A percentile compares a stretch with the other conserved stretches of the same genome.
Evolutionary conservation across 2,113 vertebrate species (phyloP).

Genomic region (Helogale parvula): DNA sequence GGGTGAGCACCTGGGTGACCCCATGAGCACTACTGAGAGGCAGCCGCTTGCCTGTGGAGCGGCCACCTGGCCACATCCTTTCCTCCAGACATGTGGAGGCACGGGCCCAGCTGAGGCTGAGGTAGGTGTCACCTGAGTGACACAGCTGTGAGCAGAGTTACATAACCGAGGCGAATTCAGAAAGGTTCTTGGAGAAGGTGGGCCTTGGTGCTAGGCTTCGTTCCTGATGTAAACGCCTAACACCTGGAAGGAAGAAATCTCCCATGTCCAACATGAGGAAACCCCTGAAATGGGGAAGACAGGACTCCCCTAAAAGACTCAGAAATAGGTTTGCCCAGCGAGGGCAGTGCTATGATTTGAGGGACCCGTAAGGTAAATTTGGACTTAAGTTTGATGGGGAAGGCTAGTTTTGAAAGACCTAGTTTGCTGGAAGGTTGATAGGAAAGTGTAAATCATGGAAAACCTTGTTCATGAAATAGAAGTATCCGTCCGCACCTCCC

Average conservation of each 20-base stretch:
- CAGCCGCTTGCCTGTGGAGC: no score
- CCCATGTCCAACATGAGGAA: background rate
- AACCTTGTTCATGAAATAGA: background rate
- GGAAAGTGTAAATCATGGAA: background rate
- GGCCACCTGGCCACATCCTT: background rate
- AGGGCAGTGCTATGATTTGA: background rate
- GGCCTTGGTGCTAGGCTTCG: background rate
- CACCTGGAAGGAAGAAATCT: background rate
- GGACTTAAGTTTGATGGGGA: background rate
- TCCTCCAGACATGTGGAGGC: background rate
- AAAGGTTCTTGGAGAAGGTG: background rate
- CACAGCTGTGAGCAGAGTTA: background rate
- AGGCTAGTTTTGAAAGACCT: background rate
- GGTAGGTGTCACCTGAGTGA: background rate
- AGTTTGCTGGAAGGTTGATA: background rate
- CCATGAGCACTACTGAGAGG: background rate
- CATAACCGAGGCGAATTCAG: background rate
- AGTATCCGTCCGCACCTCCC: background rate
- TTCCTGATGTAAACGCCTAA: no score
- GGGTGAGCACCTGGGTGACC: no score
- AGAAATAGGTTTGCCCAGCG: background rate
- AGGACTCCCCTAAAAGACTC: background rate
- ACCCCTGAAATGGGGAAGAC: background rate
- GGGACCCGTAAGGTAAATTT: background rate
- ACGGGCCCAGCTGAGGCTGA: background rate